Evolutionary conservation across 2,888 invertebrate genomes (phyloP), one percentile per base, ranked within the genome.

Genomic region (Andrena camellia): DNA sequence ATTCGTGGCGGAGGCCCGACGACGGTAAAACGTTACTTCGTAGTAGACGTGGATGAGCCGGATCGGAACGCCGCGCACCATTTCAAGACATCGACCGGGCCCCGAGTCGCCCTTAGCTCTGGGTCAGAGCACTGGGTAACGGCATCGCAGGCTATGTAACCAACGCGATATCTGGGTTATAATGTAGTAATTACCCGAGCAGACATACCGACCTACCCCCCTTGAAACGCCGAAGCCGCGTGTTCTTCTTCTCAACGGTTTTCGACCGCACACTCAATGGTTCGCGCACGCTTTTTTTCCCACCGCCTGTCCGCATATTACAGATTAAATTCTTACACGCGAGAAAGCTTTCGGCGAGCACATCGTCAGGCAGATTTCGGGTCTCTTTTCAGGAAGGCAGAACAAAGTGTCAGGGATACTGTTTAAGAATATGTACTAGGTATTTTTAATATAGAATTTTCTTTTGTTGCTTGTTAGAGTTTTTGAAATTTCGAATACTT

Each of bases 61-160:
- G 90, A 89, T 87, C 83, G 84, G 80, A 80, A 75, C 84, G 79
- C 80, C 71, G 84, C 85, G 89, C 83, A 86, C 91, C 91, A 90
- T 91, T 91, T 90, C 84, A 72, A 91, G 91, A 86, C 90, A 90
- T 84, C 83, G 83, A 68, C 71, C 84, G 80, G 81, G 84, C 77
- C 89, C 72, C 85, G 78, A 85, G 92, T 91, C 90, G 92, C 92
- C 92, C 92, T 92, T 92, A 92, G 92, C 92, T 92, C 92, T 92
- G 92, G 92, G 92, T 92, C 92, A 92, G 92, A 91, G 91, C 91
- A 92, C 91, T 90, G 92, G 89, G 91, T 92, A 92, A 92, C 92
- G 92, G 92, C 90, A 92, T 91, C 87, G 84, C 86, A 42, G 87
- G 85, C 85, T 84, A 79, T 81, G 87, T 88, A 83, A 77, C 74